Base-by-base conservation (phyloP, 2,888 invertebrate species). In the Latheticus oryzae region DNA sequence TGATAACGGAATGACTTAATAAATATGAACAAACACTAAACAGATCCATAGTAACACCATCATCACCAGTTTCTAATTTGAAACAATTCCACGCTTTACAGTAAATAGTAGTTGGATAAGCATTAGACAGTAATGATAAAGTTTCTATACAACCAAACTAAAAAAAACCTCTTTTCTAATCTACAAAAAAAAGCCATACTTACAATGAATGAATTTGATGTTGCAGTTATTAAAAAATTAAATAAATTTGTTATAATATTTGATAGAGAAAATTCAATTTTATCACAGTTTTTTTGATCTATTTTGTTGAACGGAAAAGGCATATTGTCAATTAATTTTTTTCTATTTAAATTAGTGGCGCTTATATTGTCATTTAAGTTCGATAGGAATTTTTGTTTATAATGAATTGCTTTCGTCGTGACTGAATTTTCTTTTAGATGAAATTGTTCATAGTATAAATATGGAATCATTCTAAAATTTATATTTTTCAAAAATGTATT, bases 141-240 rank as follows among this genome's bases (percentile, higher is more conserved):
- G 91, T 84, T 75, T 90, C 85, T 67, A 85, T 83, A 69, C 85
- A 87, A 0, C 90, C 89, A 68, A 81, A 81, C 82, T 86, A 58
- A 76, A 79, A 70, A 81, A n/a, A n/a, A n/a, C n/a, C 80, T 30
- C 80, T 15, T 81, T 24, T 50, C 47, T 23, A 62, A 51, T 1
- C 59, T 55, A 16, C 59, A 12, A 26, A 8, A 32, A 32, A 43
- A 23, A 35, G 1, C 12, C 26, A 51, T 58, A 62, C 85, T 84
- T 76, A 89, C 90, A 71, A 86, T 83, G 66, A 86, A 82, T 77
- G 84, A 81, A 78, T 86, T 90, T 42, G 87, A 87, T 56, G 85
- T 83, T 1, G 88, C 83, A 2, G 84, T 79, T 71, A 87, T 78
- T 16, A 91, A 71, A 43, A 78, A 78, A 38, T 81, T 78, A 16